Evolutionary conservation across 2,797 vertebrate genomes (phyloP), one percentile per base, ranked within the genome.

Genomic region (Alexandromys oeconomus): DNA sequence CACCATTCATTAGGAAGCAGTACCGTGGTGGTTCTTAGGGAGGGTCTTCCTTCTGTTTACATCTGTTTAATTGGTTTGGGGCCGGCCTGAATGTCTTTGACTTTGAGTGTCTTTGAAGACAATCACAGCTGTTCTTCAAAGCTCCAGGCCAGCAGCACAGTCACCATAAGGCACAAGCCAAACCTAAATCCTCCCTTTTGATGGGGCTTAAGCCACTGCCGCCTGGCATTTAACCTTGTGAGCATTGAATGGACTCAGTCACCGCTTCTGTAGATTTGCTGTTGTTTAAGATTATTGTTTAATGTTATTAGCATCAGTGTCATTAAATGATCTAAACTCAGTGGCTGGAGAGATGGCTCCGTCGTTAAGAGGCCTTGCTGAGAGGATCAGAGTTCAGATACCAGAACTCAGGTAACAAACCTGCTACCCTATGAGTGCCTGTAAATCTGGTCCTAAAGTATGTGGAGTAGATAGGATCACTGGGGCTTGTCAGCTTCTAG

Each of bases 11-110:
- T 98, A 97, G 98, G 98, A 97, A 98, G 98, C 97, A 40, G 98
- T 98, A 98, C 86, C 97, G 97, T 97, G 97, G 98, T 98, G 97
- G 61, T 95, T 93, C 97, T 98, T 96, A 96, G 94, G 96, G 97
- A 97, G 97, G 82, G 82, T 95, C 96, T 98, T 98, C 97, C 97
- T 97, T 97, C 97, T 98, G 97, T 98, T 98, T 98, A 98, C 98
- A 95, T 98, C 97, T 97, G 95, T 98, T 98, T 99, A 99, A 98
- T 98, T 98, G 98, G 98, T 98, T 98, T 98, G 98, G 96, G 97
- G 97, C 97, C 96, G 97, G 96, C 97, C 98, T 98, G 98, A 98
- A 98, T 91, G 97, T 98, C 98, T 97, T 98, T 97, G 97, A 98
- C 97, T 96, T 98, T 96, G 87, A 97, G 97, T 95, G 97, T 98